Percentiles rank a stretch among this genome's conserved stretches.
Conservation (phyloP, 2,113 vertebrate genomes). For the Oryzias woworae region DNA sequence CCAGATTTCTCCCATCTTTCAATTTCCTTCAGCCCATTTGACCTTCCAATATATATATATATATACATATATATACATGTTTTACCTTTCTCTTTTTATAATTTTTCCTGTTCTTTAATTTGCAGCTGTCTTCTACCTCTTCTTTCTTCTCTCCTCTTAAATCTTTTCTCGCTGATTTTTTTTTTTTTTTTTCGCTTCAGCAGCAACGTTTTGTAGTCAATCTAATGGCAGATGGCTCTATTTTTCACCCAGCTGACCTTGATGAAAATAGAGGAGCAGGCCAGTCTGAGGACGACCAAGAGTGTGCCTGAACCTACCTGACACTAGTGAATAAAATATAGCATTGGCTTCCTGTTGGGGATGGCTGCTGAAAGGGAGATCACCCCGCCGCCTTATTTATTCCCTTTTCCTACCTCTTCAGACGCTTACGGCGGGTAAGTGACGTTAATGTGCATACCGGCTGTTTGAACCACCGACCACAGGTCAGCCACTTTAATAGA, state of each 20-base stretch:
- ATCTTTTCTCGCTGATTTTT: conserved; percentile 13
- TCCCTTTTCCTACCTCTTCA: conserved; percentile 61
- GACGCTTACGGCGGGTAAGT: conserved; percentile 51
- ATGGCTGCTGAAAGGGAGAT: conserved; percentile 70
- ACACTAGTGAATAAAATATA: conserved; percentile 79
- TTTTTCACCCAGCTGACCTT: conserved; percentile 61
- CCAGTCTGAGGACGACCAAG: conserved; percentile 49
- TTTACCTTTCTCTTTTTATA: background rate
- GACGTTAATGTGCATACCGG: conserved; percentile 72
- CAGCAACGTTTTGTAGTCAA: conserved; percentile 41
- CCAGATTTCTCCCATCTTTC: background rate
- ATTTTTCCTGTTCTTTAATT: background rate
- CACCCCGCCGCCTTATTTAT: conserved; percentile 67
- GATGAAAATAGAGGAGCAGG: conserved; percentile 52
- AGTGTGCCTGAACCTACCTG: conserved; percentile 65
- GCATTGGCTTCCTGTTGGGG: conserved; percentile 55
- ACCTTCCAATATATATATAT: background rate
- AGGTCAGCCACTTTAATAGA: conserved; percentile 79
- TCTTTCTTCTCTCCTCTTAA: conserved; percentile 28
- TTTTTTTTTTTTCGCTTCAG: conserved; percentile 13
- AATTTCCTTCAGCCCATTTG: background rate
- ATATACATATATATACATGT: background rate
- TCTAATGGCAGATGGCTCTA: conserved; percentile 42
- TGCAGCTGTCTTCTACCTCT: background rate
- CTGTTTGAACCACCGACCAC: conserved; percentile 72